A percentile compares a stretch with the other conserved stretches of the same genome.
These are phyloP conservation scores for Stegophylla sp. DNA, from an alignment of 2,888 invertebrate species.

Conservation along the genomic window DNA sequence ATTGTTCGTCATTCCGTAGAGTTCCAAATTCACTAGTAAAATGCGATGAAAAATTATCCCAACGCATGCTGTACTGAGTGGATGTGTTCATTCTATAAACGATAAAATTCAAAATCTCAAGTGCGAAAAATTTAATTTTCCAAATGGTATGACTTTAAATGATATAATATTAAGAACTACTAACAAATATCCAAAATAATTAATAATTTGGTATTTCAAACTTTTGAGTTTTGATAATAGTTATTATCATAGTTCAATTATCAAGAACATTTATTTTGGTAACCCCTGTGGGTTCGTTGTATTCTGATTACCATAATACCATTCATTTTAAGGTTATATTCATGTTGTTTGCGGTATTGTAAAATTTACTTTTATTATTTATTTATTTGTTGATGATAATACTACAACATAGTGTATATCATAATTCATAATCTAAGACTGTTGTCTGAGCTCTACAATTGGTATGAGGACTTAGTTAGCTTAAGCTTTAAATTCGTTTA, in stretches of 20 bases:
- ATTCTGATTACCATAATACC: not conserved
- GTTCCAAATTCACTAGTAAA: conserved; percentile 86
- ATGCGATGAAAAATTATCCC: conserved; percentile 89
- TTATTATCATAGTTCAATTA: conserved; percentile 9
- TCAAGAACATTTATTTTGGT: not conserved
- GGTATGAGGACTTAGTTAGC: too few relatives aligned
- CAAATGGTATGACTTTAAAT: too few relatives aligned
- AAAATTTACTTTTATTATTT: too few relatives aligned
- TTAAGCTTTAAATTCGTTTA: not conserved
- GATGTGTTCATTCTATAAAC: conserved; percentile 13
- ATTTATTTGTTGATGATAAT: not conserved
- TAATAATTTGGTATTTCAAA: conserved; percentile 1
- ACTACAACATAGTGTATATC: too few relatives aligned
- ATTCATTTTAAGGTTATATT: conserved; percentile 29
- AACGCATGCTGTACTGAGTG: conserved; percentile 69
- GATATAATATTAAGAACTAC: too few relatives aligned
- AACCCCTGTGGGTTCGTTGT: not conserved
- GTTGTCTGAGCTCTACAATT: too few relatives aligned
- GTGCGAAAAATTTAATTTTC: too few relatives aligned
- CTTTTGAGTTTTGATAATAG: not conserved
- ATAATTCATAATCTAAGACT: too few relatives aligned
- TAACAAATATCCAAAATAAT: not conserved
- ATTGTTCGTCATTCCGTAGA: conserved; percentile 83
- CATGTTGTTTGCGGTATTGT: conserved; percentile 6
- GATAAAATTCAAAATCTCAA: not conserved